A percentile compares a stretch with the other conserved stretches of the same genome.
Evolutionary conservation across 2,888 invertebrate genomes (phyloP).

Genomic region (Dione vanillae): DNA sequence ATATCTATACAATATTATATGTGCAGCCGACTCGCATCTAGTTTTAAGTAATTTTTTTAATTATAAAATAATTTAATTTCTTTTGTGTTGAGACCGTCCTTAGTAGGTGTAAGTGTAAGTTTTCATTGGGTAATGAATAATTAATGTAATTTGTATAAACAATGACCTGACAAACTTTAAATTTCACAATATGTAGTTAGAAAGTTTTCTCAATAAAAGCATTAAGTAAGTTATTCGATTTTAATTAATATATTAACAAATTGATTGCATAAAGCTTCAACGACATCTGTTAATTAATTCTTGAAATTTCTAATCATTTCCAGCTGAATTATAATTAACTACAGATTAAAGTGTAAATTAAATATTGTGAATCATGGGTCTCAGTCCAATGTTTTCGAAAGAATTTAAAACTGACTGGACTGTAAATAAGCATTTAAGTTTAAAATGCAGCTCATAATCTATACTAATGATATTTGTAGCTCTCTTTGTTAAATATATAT

Average conservation of each 20-base stretch:
- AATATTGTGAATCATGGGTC: not conserved
- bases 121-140: no score
- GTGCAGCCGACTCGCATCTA: conserved; percentile 1
- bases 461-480: conserved; percentile 47
- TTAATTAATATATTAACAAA: conserved; percentile 13
- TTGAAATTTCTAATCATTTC: not conserved
- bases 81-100: conserved; percentile 72
- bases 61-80: conserved; percentile 43
- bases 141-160: not conserved
- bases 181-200: not conserved
- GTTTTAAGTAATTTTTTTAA: conserved; percentile 30
- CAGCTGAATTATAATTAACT: not conserved
- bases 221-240: not conserved
- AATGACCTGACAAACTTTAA: conserved; percentile 1
- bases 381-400: not conserved
- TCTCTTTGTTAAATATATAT: conserved; percentile 46
- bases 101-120: conserved; percentile 57
- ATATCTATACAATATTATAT: not conserved
- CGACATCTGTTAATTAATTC: not conserved
- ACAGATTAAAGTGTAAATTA: not conserved
- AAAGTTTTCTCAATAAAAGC: not conserved
- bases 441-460: conserved; percentile 45
- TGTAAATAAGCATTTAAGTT: conserved; percentile 58
- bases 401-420: conserved; percentile 2
- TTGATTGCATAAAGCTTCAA: not conserved